Percentiles rank a stretch among this genome's conserved stretches.
These are phyloP conservation scores for Cerastis rubricosa DNA, from an alignment of 2,888 invertebrate species.

Conservation along the genomic window DNA sequence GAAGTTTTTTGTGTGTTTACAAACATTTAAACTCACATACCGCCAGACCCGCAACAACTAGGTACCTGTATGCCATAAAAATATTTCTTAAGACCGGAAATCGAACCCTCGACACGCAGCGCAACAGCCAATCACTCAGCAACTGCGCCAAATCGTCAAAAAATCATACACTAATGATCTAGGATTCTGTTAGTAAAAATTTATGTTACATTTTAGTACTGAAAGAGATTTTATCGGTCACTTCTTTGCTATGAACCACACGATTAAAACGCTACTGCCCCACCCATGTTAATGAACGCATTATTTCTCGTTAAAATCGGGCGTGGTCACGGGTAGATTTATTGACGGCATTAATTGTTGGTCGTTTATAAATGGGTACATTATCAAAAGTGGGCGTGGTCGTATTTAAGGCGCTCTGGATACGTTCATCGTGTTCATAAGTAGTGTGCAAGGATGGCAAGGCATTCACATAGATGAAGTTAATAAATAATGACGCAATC, in stretches of 20 bases:
- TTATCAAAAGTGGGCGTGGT: constrained; percentile 27
- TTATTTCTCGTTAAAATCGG: constrained; percentile 47
- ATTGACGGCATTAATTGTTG: constrained; percentile 35
- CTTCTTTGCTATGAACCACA: no score
- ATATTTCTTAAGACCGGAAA: no score
- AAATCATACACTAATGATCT: neutral
- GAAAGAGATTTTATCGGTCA: neutral
- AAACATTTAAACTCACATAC: no score
- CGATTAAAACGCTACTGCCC: neutral
- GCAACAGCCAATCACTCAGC: no score
- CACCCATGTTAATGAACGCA: constrained; percentile 38
- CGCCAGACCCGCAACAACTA: no score
- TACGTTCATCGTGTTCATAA: neutral
- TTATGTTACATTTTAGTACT: neutral
- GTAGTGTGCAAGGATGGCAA: neutral
- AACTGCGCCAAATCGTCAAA: neutral
- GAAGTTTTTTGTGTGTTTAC: no score
- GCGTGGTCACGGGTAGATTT: constrained; percentile 29
- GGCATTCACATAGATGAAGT: neutral
- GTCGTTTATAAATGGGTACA: constrained; percentile 24
- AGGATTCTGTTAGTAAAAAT: neutral
- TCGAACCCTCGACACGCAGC: no score
- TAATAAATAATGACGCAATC: neutral
- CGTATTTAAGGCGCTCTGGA: neutral
- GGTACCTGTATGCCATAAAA: no score